Conservation (phyloP, 92 coral and sea anemone species). For the Isaurus tuberculatus region DNA sequence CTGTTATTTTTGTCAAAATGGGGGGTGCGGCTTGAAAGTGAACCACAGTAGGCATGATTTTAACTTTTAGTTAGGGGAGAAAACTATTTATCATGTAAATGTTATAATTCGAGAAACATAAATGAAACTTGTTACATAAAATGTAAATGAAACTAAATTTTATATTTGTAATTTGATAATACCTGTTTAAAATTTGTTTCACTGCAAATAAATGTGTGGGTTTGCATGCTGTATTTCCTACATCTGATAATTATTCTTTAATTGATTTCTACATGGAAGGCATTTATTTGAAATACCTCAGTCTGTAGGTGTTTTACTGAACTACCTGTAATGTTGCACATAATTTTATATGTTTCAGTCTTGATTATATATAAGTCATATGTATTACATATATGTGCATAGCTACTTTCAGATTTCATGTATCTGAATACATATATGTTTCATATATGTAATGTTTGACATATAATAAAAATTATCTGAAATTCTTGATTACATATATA, state of each 20-base stretch:
- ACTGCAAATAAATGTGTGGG: too few species aligned
- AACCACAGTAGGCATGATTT: not conserved
- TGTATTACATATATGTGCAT: not conserved
- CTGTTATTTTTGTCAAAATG: too few species aligned
- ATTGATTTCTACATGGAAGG: not conserved
- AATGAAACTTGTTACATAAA: constrained; percentile 1
- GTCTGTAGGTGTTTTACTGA: not conserved
- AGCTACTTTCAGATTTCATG: not conserved
- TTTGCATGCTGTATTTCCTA: too few species aligned
- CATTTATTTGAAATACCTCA: not conserved
- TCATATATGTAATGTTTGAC: not conserved
- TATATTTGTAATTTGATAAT: not conserved
- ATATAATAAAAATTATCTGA: not conserved
- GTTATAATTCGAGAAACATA: not conserved
- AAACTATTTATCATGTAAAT: not conserved
- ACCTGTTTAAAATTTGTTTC: too few species aligned
- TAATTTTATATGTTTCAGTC: not conserved
- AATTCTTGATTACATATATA: constrained; percentile 3
- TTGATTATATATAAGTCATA: not conserved
- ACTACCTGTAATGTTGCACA: not conserved
- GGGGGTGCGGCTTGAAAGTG: too few species aligned
- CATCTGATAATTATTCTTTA: too few species aligned
- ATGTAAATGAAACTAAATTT: not conserved
- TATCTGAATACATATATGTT: not conserved
- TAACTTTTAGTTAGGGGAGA: constrained; percentile 1